Base-by-base conservation (phyloP, 2,888 invertebrate genomes). In the Mesoligia furuncula region DNA sequence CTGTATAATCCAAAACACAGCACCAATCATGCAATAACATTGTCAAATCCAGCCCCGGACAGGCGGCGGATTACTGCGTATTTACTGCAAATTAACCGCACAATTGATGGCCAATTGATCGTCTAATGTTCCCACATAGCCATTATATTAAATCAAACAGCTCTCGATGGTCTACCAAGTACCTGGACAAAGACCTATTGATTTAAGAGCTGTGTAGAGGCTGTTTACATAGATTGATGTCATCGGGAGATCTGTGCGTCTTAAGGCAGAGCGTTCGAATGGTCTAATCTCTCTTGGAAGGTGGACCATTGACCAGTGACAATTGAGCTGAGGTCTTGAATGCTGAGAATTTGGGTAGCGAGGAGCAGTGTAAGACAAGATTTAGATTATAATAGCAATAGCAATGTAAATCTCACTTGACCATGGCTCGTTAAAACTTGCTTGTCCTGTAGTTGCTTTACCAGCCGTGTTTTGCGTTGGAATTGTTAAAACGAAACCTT, bases 71-170 rank as follows among this genome's bases (percentile, higher is more conserved):
- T 95, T 95, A 95, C 83, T 89, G 83, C 86, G 91, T 95, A 94
- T 95, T 95, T 95, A 95, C 95, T 95, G 94, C 95, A 95, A 95
- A 95, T 95, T 95, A 95, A 95, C 94, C 91, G 89, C 86, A 91
- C 94, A 95, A 96, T 96, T 95, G 95, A 95, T 95, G 94, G 94
- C 84, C 95, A 95, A 95, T 95, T 95, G 96, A 95, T 95, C 94
- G 95, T 93, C 94, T 95, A 95, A 96, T 96, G 95, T 92, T 90
- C 92, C 91, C 92, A 91, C 90, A 87, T 90, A 92, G 91, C 95
- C 94, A 96, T 96, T 94, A 96, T 95, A 95, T 96, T 96, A 96
- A 96, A 96, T 96, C 96, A 96, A 93, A 92, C 92, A 88, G 93
- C 91, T 88, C 89, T 89, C 90, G 90, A 87, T 91, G 92, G 81